These are phyloP conservation scores for Orgyia antiqua DNA, from an alignment of 2,888 invertebrate species.

Conservation along the genomic window DNA sequence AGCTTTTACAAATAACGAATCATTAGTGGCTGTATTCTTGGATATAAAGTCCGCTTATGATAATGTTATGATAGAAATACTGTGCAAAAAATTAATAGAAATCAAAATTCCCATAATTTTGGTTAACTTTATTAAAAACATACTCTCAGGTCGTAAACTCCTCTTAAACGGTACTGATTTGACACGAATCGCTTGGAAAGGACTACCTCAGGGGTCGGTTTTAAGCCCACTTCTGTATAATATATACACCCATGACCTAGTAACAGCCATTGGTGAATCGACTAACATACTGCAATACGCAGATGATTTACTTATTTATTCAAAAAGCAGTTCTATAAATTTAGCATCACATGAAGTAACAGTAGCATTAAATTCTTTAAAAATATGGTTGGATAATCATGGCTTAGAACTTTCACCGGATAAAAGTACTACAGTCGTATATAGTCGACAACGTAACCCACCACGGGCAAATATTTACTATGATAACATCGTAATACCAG, in stretches of 20 bases:
- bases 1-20: neutral
- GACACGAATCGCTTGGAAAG: neutral
- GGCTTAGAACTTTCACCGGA: neutral
- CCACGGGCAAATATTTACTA: neutral
- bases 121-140: too few relatives aligned
- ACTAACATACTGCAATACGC: too few relatives aligned
- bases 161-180: too few relatives aligned
- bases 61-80: neutral
- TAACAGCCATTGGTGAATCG: neutral
- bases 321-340: too few relatives aligned
- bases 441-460: neutral
- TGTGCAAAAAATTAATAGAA: too few relatives aligned
- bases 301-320: too few relatives aligned
- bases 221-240: neutral
- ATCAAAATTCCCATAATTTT: too few relatives aligned
- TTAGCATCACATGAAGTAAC: too few relatives aligned
- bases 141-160: too few relatives aligned
- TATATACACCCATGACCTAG: neutral
- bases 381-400: neutral
- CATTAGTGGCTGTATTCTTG: neutral
- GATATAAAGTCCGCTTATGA: neutral
- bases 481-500: neutral
- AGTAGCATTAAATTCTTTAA: too few relatives aligned
- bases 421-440: neutral
- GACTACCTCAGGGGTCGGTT: neutral